phyloP scores from a whole-genome alignment of 2,113 vertebrate genomes.

The Aepyceros melampus region DNA sequence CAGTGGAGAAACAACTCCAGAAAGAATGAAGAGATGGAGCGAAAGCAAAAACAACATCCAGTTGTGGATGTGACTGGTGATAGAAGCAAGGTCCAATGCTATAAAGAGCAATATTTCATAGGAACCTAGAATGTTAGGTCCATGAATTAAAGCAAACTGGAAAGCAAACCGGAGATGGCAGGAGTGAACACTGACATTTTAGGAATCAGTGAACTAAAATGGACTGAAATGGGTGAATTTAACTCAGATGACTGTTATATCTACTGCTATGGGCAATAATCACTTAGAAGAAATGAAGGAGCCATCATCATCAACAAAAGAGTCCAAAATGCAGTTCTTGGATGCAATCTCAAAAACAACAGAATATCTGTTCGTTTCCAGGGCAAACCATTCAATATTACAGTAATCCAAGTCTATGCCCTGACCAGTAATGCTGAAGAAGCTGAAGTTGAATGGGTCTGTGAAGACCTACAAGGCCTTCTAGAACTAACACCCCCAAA shows the following conservation, averaged over 20 bases:
- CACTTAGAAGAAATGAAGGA: neutral
- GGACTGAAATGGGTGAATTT: neutral
- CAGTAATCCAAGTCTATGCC: neutral
- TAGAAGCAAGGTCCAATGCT: neutral
- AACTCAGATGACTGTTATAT: neutral
- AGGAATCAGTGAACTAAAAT: neutral
- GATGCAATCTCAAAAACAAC: neutral
- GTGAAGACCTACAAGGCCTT: neutral
- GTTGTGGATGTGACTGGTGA: neutral
- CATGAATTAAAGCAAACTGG: neutral
- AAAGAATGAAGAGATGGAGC: neutral
- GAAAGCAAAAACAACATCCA: neutral
- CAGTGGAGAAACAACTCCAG: neutral
- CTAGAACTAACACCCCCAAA: neutral
- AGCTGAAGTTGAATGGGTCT: neutral
- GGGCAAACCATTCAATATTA: neutral
- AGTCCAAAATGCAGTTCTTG: neutral
- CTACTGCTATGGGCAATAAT: neutral
- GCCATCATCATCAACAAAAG: neutral
- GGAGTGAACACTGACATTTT: neutral
- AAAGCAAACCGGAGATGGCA: neutral
- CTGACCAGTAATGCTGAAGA: neutral
- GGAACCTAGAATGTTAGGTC: neutral
- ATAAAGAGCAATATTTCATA: neutral
- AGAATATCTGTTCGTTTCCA: neutral